Evolutionary conservation across 2,888 invertebrate species (phyloP), one percentile per base, ranked within the genome.

Genomic region (Lithophane semibrunnea): DNA sequence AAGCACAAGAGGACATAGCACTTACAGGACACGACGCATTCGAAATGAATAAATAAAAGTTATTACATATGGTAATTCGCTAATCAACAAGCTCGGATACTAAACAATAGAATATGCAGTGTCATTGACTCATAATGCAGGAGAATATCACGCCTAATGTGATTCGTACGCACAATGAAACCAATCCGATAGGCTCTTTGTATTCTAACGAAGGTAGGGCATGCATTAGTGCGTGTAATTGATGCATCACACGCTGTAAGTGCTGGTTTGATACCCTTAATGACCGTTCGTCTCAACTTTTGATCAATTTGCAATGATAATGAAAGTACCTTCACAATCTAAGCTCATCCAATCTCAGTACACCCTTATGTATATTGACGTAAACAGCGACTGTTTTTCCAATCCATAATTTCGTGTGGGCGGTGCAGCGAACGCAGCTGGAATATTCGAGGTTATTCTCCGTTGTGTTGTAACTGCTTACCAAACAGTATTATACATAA

Each of bases 151-250:
- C 85, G 87, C 85, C 87, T 90, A 78, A 88, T 85, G 89, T 87
- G 85, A 91, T 91, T 90, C 86, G 87, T 83, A 85, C 87, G 87
- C 85, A 94, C 93, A 94, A 93, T 94, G 92, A 91, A 91, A 89
- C 87, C 90, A 91, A 92, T 92, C 86, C 88, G 88, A 91, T 89
- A 88, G 85, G 88, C 88, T 89, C 93, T 93, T 95, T 95, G 95
- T 96, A 94, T 95, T 95, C 92, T 89, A 93, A 94, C 90, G 90
- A 92, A 93, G 95, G 94, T 90, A 91, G 90, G 92, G 93, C 92
- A 90, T 92, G 92, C 93, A 92, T 92, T 93, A 92, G 92, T 84
- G 90, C 91, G 89, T 91, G 92, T 94, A 94, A 94, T 94, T 92
- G 91, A 90, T 92, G 93, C 93, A 92, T 90, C 88, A 85, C 86